Evolutionary conservation across 1,140 invertebrate species (phyloP).

Genomic region (Andricus grossulariae): DNA sequence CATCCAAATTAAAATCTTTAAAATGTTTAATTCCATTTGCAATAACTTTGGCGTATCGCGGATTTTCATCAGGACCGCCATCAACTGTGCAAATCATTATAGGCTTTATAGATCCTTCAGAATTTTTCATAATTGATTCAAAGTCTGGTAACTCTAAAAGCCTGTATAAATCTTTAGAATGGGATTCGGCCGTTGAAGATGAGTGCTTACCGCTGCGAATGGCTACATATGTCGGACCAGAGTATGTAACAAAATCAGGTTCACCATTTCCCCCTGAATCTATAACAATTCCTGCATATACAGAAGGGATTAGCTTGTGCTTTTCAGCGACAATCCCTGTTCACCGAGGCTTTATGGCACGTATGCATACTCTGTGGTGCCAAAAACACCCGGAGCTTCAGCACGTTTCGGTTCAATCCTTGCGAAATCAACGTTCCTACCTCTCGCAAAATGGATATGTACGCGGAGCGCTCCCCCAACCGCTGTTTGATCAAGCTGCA

Average conservation of each 20-base stretch:
- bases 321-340: background rate
- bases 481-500: too few relatives aligned
- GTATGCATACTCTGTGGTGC: too few relatives aligned
- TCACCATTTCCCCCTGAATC: background rate
- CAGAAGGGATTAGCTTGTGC: background rate
- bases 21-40: slow-evolving; percentile 61
- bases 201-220: background rate
- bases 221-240: background rate
- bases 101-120: slow-evolving; percentile 7
- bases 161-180: background rate
- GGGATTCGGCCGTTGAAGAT: background rate
- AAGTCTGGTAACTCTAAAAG: background rate
- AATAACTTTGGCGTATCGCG: slow-evolving; percentile 65
- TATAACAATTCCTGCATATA: background rate
- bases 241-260: background rate
- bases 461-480: too few relatives aligned
- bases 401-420: too few relatives aligned
- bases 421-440: too few relatives aligned
- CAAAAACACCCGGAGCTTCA: too few relatives aligned
- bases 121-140: background rate
- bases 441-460: too few relatives aligned
- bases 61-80: slow-evolving; percentile 70
- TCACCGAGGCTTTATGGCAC: too few relatives aligned
- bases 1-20: slow-evolving; percentile 57
- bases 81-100: slow-evolving; percentile 65